Conservation (phyloP, 35 echinoderm and acorn worm genomes). For the Lytechinus pictus region DNA sequence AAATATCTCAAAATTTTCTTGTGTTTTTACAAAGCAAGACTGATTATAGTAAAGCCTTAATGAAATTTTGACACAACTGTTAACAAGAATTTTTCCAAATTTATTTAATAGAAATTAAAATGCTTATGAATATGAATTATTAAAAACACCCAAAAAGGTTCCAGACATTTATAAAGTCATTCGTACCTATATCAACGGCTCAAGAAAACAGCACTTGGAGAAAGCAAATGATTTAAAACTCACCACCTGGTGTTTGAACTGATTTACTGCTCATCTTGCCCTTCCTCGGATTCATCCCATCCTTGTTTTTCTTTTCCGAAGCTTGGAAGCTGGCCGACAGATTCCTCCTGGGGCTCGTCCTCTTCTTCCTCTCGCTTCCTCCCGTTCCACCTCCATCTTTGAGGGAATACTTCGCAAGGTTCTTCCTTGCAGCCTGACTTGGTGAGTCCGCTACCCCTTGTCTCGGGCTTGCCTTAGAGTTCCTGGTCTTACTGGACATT, state of each 20-base stretch:
- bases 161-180: too few relatives aligned
- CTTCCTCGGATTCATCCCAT: neutral
- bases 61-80: too few relatives aligned
- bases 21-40: too few relatives aligned
- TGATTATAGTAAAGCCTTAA: too few relatives aligned
- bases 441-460: neutral
- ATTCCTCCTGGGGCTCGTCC: slow-evolving; percentile 32
- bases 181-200: too few relatives aligned
- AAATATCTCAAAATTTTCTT: too few relatives aligned
- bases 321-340: slow-evolving; percentile 33
- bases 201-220: too few relatives aligned
- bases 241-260: slow-evolving; percentile 34
- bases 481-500: neutral
- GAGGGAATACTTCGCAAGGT: slow-evolving; percentile 40
- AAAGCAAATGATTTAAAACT: neutral
- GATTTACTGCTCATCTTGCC: slow-evolving; percentile 21
- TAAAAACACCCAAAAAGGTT: too few relatives aligned
- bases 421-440: slow-evolving; percentile 25
- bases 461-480: slow-evolving; percentile 9
- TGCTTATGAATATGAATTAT: too few relatives aligned
- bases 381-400: neutral
- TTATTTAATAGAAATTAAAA: too few relatives aligned
- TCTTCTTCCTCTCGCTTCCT: slow-evolving; percentile 32
- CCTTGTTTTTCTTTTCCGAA: neutral
- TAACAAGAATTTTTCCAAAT: too few relatives aligned